Conservation (phyloP, 1,140 invertebrate genomes). For the Penaeus japonicus region DNA sequence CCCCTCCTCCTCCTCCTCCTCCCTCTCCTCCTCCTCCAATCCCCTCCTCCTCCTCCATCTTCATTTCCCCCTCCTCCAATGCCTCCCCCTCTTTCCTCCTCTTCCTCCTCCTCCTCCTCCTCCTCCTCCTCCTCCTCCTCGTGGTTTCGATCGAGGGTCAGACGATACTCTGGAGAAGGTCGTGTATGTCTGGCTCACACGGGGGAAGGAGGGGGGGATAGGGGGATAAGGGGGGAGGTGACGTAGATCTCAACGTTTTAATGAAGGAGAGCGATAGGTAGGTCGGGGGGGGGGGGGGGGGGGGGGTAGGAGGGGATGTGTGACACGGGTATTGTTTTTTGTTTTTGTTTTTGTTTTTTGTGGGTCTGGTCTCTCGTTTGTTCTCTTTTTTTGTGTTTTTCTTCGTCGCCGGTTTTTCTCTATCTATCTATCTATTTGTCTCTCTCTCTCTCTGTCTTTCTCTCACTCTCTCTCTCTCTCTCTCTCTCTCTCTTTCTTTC, state of each 20-base stretch:
- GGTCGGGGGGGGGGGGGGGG: no score
- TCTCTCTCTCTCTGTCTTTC: neutral
- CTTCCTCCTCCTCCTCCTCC: neutral
- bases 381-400: neutral
- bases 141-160: neutral
- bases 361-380: no score
- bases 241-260: no score
- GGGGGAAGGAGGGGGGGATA: no score
- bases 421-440: neutral
- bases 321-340: no score
- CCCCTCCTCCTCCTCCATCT: neutral
- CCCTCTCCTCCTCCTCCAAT: neutral
- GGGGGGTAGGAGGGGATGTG: no score
- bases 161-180: no score
- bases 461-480: neutral
- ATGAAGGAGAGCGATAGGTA: no score
- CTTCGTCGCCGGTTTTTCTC: neutral
- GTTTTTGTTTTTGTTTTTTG: no score
- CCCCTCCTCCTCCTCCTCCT: neutral
- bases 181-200: no score
- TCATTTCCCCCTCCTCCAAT: neutral
- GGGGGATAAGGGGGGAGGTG: no score
- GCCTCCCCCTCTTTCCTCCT: neutral
- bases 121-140: neutral
- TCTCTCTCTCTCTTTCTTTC: neutral